These are phyloP conservation scores for Choloepus didactylus DNA, from an alignment of 2,797 vertebrate genomes.

Conservation along the genomic window DNA sequence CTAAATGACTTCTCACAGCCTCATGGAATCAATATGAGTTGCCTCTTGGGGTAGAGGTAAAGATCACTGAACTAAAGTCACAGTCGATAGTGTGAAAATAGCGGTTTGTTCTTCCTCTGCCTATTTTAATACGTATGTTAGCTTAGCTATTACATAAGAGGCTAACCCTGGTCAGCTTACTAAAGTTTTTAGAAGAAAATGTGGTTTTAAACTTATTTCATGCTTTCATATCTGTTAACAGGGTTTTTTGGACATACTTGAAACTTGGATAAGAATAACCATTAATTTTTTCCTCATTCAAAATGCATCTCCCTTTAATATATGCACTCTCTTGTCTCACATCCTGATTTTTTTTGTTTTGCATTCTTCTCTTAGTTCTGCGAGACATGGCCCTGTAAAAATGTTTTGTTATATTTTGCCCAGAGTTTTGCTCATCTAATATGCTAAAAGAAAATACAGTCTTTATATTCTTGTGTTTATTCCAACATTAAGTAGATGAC, in stretches of 20 bases:
- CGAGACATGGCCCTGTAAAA: not conserved
- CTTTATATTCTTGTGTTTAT: not conserved
- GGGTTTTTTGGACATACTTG: conserved; percentile 37
- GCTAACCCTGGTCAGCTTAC: not conserved
- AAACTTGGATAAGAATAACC: conserved; percentile 29
- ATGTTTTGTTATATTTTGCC: conserved; percentile 42
- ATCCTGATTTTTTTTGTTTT: conserved; percentile 5
- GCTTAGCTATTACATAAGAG: not conserved
- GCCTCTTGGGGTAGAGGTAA: not conserved
- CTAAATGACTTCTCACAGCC: conserved; percentile 33
- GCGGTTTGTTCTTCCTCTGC: conserved; percentile 27
- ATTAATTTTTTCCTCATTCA: conserved; percentile 16
- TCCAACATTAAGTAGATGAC: conserved; percentile 15
- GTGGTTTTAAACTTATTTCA: not conserved
- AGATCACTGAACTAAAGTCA: conserved; percentile 31
- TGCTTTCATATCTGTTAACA: not conserved
- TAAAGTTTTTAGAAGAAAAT: conserved; percentile 43
- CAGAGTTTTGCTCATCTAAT: conserved; percentile 61
- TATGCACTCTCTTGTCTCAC: not conserved
- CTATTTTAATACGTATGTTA: conserved; percentile 14
- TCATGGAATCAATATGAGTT: conserved; percentile 25
- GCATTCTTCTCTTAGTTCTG: conserved; percentile 42
- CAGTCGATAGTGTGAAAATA: not conserved
- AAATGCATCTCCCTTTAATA: not conserved
- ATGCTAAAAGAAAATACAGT: not conserved